A percentile compares a stretch with the other conserved stretches of the same genome.
phyloP scores from a whole-genome alignment of 2,797 vertebrate species.

The Oreortyx pictus region DNA sequence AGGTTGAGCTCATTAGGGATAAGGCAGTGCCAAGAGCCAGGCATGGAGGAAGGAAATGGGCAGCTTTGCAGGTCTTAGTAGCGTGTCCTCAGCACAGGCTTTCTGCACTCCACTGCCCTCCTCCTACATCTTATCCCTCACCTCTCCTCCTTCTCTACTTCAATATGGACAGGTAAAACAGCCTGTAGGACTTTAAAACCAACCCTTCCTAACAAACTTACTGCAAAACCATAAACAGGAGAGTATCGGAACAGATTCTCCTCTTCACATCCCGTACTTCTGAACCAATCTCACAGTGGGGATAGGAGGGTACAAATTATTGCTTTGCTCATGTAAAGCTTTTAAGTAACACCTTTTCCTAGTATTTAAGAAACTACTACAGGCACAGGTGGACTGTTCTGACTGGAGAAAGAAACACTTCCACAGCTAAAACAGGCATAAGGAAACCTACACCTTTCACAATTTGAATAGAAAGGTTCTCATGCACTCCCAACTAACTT shows the following conservation, averaged over 20 bases:
- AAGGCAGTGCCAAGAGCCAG: neutral
- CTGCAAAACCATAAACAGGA: neutral
- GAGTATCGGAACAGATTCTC: neutral
- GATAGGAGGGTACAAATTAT: accelerated
- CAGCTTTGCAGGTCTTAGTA: neutral
- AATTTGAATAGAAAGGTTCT: constrained; percentile 10
- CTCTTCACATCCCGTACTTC: accelerated
- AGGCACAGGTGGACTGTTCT: neutral
- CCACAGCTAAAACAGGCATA: neutral
- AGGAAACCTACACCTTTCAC: neutral
- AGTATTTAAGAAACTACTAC: neutral
- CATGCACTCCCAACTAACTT: neutral
- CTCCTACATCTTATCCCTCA: neutral
- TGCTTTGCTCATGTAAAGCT: accelerated
- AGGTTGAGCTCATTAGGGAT: neutral
- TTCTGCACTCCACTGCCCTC: neutral
- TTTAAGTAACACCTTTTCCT: neutral
- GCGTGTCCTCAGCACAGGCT: accelerated
- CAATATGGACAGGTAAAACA: accelerated
- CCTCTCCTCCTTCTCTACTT: neutral
- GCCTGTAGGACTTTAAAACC: neutral
- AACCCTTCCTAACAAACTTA: neutral
- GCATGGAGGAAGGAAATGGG: accelerated
- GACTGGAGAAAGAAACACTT: neutral
- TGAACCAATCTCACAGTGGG: neutral